A percentile compares a stretch with the other conserved stretches of the same genome.
phyloP scores from a whole-genome alignment of 2,797 vertebrate genomes.

The Florisuga fusca region DNA sequence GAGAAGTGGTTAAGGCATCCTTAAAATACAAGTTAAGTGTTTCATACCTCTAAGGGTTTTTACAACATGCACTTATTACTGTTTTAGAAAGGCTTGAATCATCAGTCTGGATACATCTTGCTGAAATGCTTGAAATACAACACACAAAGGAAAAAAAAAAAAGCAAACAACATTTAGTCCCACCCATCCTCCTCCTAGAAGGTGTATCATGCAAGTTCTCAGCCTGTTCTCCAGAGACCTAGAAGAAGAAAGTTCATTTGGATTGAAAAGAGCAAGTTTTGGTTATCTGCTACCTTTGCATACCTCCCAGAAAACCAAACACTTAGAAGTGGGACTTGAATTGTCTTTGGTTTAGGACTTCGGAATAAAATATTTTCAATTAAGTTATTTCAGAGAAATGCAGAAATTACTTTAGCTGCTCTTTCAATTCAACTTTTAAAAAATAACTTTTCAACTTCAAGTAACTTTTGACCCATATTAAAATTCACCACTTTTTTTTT shows the following conservation, averaged over 20 bases:
- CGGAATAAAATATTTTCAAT: neutral
- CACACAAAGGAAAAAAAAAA: neutral
- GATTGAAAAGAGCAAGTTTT: neutral
- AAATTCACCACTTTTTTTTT: neutral
- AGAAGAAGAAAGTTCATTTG: neutral
- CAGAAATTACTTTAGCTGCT: neutral
- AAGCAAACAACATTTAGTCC: neutral
- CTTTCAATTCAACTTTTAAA: neutral
- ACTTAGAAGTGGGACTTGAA: neutral
- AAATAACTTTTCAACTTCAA: neutral
- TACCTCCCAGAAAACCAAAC: neutral
- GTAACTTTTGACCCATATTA: neutral
- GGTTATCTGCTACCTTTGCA: neutral
- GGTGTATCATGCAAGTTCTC: neutral
- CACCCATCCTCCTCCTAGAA: neutral
- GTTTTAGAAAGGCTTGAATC: neutral
- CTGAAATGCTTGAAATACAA: neutral
- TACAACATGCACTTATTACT: neutral
- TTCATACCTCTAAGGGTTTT: neutral
- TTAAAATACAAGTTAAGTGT: neutral
- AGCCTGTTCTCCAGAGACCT: neutral
- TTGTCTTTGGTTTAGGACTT: neutral
- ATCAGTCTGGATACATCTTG: neutral
- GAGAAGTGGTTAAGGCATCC: neutral
- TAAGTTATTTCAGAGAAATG: neutral